Evolutionary conservation across 1,140 invertebrate genomes (phyloP).

Genomic region (Cotesia chilonis): DNA sequence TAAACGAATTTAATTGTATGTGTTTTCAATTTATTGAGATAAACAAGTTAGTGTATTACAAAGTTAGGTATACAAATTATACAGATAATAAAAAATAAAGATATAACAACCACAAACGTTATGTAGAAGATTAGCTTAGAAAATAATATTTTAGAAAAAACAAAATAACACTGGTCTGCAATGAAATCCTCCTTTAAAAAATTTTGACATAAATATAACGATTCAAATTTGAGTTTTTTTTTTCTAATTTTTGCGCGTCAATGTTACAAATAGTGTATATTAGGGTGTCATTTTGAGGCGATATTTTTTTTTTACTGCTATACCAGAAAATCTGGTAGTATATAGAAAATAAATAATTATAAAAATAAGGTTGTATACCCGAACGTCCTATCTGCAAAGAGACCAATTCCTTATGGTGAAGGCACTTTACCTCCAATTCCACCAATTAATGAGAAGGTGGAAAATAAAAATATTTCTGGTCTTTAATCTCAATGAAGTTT

Average conservation of each 20-base stretch:
- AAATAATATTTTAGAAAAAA: too few species aligned
- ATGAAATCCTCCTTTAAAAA: not conserved
- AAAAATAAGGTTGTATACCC: not conserved
- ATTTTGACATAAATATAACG: not conserved
- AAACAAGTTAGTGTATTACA: too few species aligned
- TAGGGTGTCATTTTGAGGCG: too few species aligned
- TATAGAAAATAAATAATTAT: constrained; percentile 14
- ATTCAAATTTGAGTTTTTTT: not conserved
- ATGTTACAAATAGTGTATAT: not conserved
- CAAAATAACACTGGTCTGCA: too few species aligned
- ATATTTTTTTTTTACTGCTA: too few species aligned
- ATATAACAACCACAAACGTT: too few species aligned
- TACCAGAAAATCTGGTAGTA: too few species aligned
- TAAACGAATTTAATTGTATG: too few species aligned
- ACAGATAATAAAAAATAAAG: too few species aligned
- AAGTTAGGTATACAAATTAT: too few species aligned
- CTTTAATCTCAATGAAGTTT: constrained; percentile 11
- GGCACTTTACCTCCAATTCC: not conserved
- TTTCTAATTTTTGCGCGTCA: not conserved
- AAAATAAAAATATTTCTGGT: constrained; percentile 15
- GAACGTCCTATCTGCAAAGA: constrained; percentile 4
- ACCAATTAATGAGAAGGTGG: not conserved
- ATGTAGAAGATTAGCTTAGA: too few species aligned
- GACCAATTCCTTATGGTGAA: constrained; percentile 13
- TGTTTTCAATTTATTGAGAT: too few species aligned